A percentile compares a stretch with the other conserved stretches of the same genome.
These are phyloP conservation scores for Eristalinus aeneus DNA, from an alignment of 2,888 invertebrate species.

Conservation along the genomic window DNA sequence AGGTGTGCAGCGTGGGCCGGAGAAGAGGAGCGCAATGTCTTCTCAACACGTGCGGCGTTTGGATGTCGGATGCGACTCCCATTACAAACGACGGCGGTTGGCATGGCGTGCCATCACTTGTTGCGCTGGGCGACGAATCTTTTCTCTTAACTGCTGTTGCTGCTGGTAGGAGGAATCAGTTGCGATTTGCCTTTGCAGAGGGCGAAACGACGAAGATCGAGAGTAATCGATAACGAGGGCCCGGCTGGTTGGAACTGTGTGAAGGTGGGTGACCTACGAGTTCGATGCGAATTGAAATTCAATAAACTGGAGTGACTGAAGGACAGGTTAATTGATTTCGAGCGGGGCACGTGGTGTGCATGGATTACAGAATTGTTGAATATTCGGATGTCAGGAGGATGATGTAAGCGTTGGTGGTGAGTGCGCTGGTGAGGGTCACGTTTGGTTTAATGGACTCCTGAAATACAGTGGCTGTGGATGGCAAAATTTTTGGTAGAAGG, in stretches of 20 bases:
- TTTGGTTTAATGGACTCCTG: neutral
- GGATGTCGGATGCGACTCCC: conserved; percentile 5
- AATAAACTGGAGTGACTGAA: conserved; percentile 16
- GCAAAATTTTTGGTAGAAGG: neutral
- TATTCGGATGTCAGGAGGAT: neutral
- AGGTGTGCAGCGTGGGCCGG: conserved; percentile 5
- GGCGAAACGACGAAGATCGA: neutral
- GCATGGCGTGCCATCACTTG: conserved; percentile 17
- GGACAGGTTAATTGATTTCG: conserved; percentile 25
- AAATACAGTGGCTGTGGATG: neutral
- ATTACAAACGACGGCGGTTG: conserved; percentile 2
- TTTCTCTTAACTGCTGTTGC: neutral
- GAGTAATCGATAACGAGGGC: conserved; percentile 18
- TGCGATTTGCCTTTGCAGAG: neutral
- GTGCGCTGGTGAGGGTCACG: neutral
- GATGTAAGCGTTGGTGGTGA: neutral
- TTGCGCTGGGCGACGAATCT: conserved; percentile 19
- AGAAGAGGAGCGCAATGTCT: neutral
- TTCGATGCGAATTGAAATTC: conserved; percentile 6
- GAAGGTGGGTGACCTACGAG: conserved; percentile 8
- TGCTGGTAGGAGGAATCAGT: neutral
- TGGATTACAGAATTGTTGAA: neutral
- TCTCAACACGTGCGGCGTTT: conserved; percentile 23
- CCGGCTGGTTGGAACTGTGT: neutral
- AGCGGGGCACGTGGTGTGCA: neutral